Evolutionary conservation across 2,888 invertebrate genomes (phyloP).

Genomic region (Amphipyra tragopoginis): DNA sequence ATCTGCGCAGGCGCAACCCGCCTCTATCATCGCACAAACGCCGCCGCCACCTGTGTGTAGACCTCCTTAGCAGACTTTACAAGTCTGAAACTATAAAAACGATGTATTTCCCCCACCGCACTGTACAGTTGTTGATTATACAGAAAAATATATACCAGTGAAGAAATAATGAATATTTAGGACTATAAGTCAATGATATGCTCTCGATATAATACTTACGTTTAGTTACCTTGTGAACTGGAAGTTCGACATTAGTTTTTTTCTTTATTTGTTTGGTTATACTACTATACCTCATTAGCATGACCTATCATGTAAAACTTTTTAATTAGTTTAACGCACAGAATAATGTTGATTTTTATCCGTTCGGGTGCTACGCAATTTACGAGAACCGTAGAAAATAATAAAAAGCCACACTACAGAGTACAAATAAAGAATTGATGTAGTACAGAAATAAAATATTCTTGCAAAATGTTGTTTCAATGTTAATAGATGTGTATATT

Average conservation of each 20-base stretch:
- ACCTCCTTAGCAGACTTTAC: background rate
- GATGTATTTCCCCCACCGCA: slow-evolving; percentile 59
- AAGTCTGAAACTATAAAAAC: slow-evolving; percentile 31
- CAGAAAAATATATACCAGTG: slow-evolving; percentile 83
- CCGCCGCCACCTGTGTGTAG: slow-evolving; percentile 10
- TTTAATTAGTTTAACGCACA: slow-evolving; percentile 67
- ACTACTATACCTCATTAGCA: slow-evolving; percentile 86
- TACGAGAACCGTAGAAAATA: slow-evolving; percentile 46
- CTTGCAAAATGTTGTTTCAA: slow-evolving; percentile 52
- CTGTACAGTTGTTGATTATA: slow-evolving; percentile 76
- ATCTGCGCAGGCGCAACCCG: slow-evolving; percentile 4
- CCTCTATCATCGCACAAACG: slow-evolving; percentile 1
- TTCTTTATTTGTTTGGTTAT: slow-evolving; percentile 74
- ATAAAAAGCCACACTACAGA: slow-evolving; percentile 51
- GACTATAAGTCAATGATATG: slow-evolving; percentile 86
- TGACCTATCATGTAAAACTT: slow-evolving; percentile 80
- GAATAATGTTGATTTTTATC: slow-evolving; percentile 62
- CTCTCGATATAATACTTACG: slow-evolving; percentile 80
- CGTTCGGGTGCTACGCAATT: slow-evolving; percentile 52
- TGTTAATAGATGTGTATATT: slow-evolving; percentile 58
- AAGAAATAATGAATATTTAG: slow-evolving; percentile 75
- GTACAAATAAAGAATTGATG: slow-evolving; percentile 62
- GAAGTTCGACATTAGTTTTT: slow-evolving; percentile 84
- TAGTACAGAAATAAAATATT: slow-evolving; percentile 50
- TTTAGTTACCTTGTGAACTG: slow-evolving; percentile 88